A percentile compares a stretch with the other conserved stretches of the same genome.
These are phyloP conservation scores for Antheraea yamamai DNA, from an alignment of 2,888 invertebrate genomes.

Conservation along the genomic window DNA sequence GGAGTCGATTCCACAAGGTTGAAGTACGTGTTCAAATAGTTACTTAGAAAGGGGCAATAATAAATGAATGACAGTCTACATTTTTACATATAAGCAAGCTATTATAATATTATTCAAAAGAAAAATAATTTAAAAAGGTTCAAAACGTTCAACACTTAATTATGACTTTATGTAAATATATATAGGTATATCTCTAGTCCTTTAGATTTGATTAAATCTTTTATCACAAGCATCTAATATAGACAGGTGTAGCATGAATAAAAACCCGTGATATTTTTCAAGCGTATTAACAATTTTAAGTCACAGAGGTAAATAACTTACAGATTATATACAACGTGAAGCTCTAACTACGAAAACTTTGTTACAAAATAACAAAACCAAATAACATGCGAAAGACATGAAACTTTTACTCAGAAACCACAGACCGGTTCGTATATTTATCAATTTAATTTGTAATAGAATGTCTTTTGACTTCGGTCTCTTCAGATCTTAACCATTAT, in stretches of 20 bases:
- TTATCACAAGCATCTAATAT: too few relatives aligned
- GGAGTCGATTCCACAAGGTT: too few relatives aligned
- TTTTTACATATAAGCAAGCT: not conserved
- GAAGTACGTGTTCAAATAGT: not conserved
- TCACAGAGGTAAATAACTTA: not conserved
- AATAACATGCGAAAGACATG: conserved; percentile 22
- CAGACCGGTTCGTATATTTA: not conserved
- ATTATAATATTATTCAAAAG: not conserved
- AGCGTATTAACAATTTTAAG: not conserved
- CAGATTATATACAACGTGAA: not conserved
- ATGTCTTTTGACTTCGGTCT: not conserved
- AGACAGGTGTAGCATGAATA: too few relatives aligned
- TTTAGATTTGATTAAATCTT: too few relatives aligned
- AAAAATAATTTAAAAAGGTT: not conserved
- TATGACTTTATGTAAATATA: too few relatives aligned
- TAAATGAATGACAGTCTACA: not conserved
- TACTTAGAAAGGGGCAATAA: not conserved
- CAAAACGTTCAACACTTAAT: not conserved
- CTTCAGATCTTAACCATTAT: not conserved
- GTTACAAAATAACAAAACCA: not conserved
- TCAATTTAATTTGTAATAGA: not conserved
- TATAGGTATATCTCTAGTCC: too few relatives aligned
- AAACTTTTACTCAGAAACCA: conserved; percentile 30
- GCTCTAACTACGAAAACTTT: not conserved
- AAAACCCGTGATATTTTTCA: not conserved